These are phyloP conservation scores for Microcebus ravelobensis DNA, from an alignment of 2,113 vertebrate genomes.

Conservation along the genomic window DNA sequence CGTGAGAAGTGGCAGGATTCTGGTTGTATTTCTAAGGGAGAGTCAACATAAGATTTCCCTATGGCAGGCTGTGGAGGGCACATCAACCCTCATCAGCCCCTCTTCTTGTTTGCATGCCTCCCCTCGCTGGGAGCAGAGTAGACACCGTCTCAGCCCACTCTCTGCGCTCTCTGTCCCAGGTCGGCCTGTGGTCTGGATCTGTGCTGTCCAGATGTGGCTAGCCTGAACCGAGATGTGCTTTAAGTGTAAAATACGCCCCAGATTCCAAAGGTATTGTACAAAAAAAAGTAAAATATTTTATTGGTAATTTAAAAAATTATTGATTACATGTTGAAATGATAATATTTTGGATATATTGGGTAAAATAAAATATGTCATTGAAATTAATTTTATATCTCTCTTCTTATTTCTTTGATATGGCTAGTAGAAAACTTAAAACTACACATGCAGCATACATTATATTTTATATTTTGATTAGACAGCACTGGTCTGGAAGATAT, in stretches of 20 bases:
- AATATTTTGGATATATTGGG: not conserved
- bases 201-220: not conserved
- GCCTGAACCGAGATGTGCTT: not conserved
- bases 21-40: not conserved
- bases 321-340: not conserved
- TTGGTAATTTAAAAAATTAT: not conserved
- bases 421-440: not conserved
- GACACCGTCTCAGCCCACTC: no score
- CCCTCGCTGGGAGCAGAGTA: not conserved
- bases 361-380: not conserved
- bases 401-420: not conserved
- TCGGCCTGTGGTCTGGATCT: no score
- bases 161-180: not conserved
- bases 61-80: rapidly evolving
- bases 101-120: not conserved
- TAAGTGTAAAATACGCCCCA: not conserved
- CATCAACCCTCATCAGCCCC: not conserved
- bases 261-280: not conserved
- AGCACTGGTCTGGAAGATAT: not conserved
- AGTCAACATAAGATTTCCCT: not conserved
- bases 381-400: not conserved
- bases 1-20: not conserved
- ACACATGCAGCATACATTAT: not conserved
- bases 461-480: not conserved
- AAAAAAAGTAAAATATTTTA: not conserved